phyloP scores from a whole-genome alignment of 2,113 vertebrate species.

The Pantherophis guttatus region DNA sequence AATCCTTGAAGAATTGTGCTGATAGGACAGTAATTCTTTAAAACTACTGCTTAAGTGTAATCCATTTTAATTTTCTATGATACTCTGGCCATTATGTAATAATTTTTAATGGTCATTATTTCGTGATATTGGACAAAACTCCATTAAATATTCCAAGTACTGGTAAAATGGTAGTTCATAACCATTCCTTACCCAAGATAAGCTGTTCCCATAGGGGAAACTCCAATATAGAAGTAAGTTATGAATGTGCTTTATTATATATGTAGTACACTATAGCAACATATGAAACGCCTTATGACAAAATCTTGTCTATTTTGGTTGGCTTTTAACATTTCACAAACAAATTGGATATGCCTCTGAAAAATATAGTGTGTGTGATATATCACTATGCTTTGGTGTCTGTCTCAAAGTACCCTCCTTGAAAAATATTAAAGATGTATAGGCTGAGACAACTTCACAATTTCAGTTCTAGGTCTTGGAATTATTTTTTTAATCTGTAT shows the following conservation, averaged over 20 bases:
- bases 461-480: not conserved
- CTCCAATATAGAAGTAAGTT: not conserved
- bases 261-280: not conserved
- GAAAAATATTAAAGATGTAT: not conserved
- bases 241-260: not conserved
- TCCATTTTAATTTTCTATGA: not conserved
- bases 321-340: not conserved
- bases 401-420: not conserved
- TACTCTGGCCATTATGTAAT: not conserved
- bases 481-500: not conserved
- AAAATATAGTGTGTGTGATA: not conserved
- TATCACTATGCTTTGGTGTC: not conserved
- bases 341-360: not conserved
- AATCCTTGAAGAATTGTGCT: not conserved
- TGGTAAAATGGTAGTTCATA: not conserved
- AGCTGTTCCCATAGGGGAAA: not conserved
- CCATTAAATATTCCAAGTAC: not conserved
- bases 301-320: not conserved
- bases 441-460: not conserved
- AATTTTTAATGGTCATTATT: not conserved
- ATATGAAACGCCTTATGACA: not conserved
- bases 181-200: not conserved
- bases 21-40: not conserved
- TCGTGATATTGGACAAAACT: not conserved
- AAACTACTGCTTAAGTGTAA: not conserved